Percentiles rank a stretch among this genome's conserved stretches.
Evolutionary conservation across 30 jellyfish, hydroid and myxozoan species (phyloP).

Genomic region (Chrysaora quinquecirrha): DNA sequence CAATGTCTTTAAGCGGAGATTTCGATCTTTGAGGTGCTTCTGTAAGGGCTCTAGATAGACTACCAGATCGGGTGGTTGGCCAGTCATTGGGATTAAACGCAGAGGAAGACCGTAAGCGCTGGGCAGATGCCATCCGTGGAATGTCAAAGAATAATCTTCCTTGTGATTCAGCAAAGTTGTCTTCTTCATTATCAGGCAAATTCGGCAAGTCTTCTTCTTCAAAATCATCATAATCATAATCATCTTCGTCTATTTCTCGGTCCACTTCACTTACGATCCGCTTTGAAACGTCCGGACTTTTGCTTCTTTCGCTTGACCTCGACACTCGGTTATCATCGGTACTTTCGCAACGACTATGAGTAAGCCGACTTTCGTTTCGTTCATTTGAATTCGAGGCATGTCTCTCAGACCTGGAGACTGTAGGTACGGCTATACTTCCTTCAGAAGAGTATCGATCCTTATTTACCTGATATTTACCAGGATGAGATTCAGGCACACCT

Average conservation of each 20-base stretch:
- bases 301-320: slow-evolving; percentile 38
- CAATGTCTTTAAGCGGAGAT: slow-evolving; percentile 70
- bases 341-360: background rate
- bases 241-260: slow-evolving; percentile 38
- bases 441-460: background rate
- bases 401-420: slow-evolving; percentile 27
- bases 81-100: slow-evolving; percentile 60
- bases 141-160: slow-evolving; percentile 58
- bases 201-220: slow-evolving; percentile 66
- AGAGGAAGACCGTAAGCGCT: slow-evolving; percentile 52
- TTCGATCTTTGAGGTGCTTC: slow-evolving; percentile 83
- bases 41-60: slow-evolving; percentile 79
- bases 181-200: slow-evolving; percentile 53
- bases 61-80: slow-evolving; percentile 73
- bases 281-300: slow-evolving; percentile 3
- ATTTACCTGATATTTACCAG: no score
- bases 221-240: slow-evolving; percentile 54
- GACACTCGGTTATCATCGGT: background rate
- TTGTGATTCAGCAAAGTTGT: slow-evolving; percentile 35
- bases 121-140: slow-evolving; percentile 57
- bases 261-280: slow-evolving; percentile 38
- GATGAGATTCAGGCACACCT: background rate
- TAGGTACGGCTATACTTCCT: background rate
- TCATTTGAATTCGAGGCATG: background rate
- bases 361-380: background rate